Base-by-base conservation (phyloP, 2,113 vertebrate genomes). In the Suncus etruscus region DNA sequence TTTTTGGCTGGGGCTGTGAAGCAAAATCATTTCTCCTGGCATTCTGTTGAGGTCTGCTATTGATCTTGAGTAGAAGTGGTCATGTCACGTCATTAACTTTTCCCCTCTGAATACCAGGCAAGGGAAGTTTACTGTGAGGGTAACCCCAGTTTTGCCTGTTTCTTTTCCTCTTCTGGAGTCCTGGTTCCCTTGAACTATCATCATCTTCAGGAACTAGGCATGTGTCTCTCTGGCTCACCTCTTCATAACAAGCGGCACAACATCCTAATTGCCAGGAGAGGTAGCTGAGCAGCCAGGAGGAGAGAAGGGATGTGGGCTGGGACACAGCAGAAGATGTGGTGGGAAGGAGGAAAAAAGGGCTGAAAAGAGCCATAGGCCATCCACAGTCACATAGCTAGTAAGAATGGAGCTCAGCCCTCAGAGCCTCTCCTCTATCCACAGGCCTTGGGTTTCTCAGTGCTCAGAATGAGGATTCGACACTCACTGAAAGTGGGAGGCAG, bases 1-100 rank as follows among this genome's bases (percentile, higher is more conserved):
- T 88, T 90, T 51, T 86, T 95, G 87, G 39, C 25, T 0, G 0
- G 83, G 61, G 63, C 45, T 85, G 90, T 16, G 92, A 93, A 96
- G 90, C 78, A 95, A 94, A 95, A 95, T 94, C 16, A 4, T 93
- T 97, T 96, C 83, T 89, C 7, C 20, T 32, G 94, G 91, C 92
- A 91, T 76, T 93, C 90, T 94, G 87, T 96, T 91, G 92, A 79
- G 91, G 91, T 48, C 51, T 48, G n/a, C 18, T 61, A 6, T 8
- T 69, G 92, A 65, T 2, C 87, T 85, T 93, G 74, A 95, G 74
- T 87, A 31, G 86, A 54, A 51, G 50, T 73, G 68, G 45, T 39
- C 22, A 69, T 12, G 31, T 25, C 22, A 69, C 15, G 31, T 25
- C 22, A 72, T 6, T 20, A 16, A 31, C 27, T 29, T 58, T 25